phyloP scores from a whole-genome alignment of 2,888 invertebrate species.

The Geotrupes spiniger region DNA sequence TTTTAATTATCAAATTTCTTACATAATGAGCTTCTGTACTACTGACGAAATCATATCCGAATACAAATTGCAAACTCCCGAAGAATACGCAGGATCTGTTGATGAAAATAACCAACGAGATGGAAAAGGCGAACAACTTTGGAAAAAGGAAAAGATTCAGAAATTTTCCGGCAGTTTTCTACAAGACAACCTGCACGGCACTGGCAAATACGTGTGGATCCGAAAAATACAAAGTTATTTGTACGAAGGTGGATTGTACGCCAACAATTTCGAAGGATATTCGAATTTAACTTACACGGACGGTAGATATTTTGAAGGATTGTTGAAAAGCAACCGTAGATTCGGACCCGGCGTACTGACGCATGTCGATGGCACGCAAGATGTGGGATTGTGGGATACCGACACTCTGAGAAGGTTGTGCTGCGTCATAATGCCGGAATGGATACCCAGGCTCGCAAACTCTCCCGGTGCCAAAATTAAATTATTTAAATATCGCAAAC shows the following conservation, averaged over 20 bases:
- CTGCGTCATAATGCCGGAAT: conserved; percentile 25
- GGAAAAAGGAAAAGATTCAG: conserved; percentile 36
- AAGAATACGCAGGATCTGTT: conserved; percentile 21
- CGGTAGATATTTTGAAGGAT: conserved; percentile 48
- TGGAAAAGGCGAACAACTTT: conserved; percentile 24
- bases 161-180: conserved; percentile 50
- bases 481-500: conserved; percentile 38
- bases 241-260: conserved; percentile 55
- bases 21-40: no score
- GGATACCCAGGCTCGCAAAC: conserved; percentile 38
- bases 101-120: conserved; percentile 19
- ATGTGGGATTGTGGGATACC: conserved; percentile 59
- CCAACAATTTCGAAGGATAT: conserved; percentile 56
- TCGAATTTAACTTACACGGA: conserved; percentile 54
- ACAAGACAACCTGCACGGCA: conserved; percentile 53
- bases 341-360: conserved; percentile 59
- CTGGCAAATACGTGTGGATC: conserved; percentile 51
- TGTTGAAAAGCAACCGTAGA: conserved; percentile 53
- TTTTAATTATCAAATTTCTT: no score
- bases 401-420: conserved; percentile 51
- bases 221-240: conserved; percentile 16
- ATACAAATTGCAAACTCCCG: no score
- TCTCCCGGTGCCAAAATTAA: conserved; percentile 36
- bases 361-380: conserved; percentile 48
- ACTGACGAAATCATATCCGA: no score